These are phyloP conservation scores for Salvelinus fontinalis DNA, from an alignment of 2,113 vertebrate species.

Conservation along the genomic window DNA sequence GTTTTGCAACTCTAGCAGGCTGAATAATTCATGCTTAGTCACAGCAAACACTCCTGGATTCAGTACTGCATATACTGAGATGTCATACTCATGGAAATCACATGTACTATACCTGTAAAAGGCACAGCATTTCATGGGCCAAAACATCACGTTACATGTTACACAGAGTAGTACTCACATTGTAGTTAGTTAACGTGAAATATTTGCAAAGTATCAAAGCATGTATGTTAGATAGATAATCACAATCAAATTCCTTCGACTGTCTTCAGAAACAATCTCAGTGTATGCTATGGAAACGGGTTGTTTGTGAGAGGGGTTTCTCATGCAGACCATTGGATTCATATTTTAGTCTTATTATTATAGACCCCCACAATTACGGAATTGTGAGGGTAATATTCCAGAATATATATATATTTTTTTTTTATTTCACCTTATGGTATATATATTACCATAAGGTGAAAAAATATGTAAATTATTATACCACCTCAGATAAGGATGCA, in stretches of 20 bases:
- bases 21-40: conserved; percentile 45
- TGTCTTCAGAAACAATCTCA: background rate
- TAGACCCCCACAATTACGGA: background rate
- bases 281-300: background rate
- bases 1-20: conserved; percentile 32
- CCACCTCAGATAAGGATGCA: background rate
- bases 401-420: background rate
- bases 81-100: conserved; percentile 19
- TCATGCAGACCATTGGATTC: background rate
- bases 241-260: background rate
- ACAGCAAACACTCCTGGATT: conserved; percentile 19
- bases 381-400: background rate
- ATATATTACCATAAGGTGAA: background rate
- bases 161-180: background rate
- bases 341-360: background rate
- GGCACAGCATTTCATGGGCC: background rate
- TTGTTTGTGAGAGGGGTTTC: background rate
- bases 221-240: background rate
- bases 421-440: no score
- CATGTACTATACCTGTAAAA: no score
- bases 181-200: background rate
- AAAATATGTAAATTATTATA: background rate
- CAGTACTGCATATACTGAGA: conserved; percentile 19
- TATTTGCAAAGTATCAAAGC: background rate
- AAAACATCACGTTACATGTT: background rate